Conservation (phyloP, 2,797 vertebrate genomes). For the Merluccius polli region DNA sequence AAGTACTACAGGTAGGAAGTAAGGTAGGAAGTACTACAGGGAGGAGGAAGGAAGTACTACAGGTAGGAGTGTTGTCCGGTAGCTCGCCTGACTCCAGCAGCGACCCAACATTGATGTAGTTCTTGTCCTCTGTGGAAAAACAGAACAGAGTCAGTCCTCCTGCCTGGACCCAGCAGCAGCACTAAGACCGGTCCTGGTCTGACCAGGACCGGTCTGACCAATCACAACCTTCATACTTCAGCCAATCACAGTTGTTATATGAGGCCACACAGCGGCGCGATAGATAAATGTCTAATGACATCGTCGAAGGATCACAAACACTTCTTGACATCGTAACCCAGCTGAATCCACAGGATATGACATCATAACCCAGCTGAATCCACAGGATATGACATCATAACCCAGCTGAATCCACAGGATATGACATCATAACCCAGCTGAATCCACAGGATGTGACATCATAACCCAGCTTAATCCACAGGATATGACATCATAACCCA, state of each 20-base stretch:
- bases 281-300: no score
- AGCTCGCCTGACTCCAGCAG: background rate
- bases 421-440: background rate
- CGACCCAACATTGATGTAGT: slow-evolving; percentile 3
- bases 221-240: background rate
- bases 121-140: slow-evolving; percentile 2
- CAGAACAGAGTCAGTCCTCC: no score
- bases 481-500: background rate
- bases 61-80: background rate
- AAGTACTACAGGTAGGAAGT: no score
- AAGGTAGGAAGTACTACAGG: no score
- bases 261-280: no score
- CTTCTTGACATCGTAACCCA: background rate
- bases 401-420: background rate
- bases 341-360: background rate
- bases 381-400: no score
- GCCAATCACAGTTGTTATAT: background rate
- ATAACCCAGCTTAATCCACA: background rate
- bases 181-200: no score
- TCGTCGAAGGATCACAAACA: background rate
- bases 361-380: background rate
- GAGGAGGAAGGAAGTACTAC: no score
- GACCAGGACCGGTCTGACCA: background rate
- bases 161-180: background rate
- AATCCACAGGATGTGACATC: no score